Evolutionary conservation across 2,797 vertebrate genomes (phyloP), one percentile per base, ranked within the genome.

Genomic region (Peromyscus aztecus): DNA sequence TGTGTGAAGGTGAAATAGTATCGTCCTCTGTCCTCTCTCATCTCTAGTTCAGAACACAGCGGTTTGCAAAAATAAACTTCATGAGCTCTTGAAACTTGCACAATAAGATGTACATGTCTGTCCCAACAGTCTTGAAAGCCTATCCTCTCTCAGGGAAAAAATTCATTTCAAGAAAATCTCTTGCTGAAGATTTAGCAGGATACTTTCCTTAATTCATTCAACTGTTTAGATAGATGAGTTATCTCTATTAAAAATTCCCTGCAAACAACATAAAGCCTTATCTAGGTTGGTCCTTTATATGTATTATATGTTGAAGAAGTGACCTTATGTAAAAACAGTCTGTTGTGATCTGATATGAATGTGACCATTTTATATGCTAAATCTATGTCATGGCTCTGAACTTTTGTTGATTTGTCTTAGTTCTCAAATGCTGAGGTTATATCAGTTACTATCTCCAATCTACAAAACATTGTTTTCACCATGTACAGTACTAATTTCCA

Each of bases 41-140:
- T 3, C 46, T 95, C 4, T 40, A 55, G 12, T n/a, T 75, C 29
- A 84, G 23, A 89, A 43, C 8, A 65, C 2, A 89, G 57, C 7
- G 61, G 4, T 89, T 85, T 9, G 77, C 75, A 75, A 12, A 16
- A 90, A 57, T 0, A 57, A 31, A 78, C 82, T 87, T 90, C n/a
- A 71, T 85, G 16, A 29, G 21, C 4, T 89, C 40, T 93, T 80
- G 49, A 93, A 95, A 83, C 59, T 89, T 88, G 24, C 67, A 90
- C 61, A 77, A 61, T 21, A 89, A 57, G 21, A 76, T 27, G 19
- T 61, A 21, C 40, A 65, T 31, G 16, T 46, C 17, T 34, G 43
- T 49, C 9, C 13, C 6, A 73, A 59, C 8, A 46, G 27, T 61
- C 24, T 82, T 67, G 59, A 29, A 83, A 91, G 73, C 4, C 24